Evolutionary conservation across 37 sponge, comb jelly and placozoan genomes (phyloP).

Genomic region (Oscarella lobularis): DNA sequence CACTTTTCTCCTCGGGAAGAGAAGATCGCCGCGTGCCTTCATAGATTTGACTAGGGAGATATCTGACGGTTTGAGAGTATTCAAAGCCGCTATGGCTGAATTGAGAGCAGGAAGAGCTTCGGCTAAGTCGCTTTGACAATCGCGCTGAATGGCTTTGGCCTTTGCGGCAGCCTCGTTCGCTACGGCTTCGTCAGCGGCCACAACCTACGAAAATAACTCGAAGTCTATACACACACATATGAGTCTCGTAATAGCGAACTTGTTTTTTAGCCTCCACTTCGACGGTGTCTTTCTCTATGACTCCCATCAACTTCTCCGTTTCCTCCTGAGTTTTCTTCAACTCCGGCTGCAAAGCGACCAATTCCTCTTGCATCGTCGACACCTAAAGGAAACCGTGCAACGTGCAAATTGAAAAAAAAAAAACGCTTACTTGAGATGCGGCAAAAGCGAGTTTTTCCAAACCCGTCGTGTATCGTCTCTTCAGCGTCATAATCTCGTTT

Average conservation of each 20-base stretch:
- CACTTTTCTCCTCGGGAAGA: not conserved
- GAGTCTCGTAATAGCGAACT: slow-evolving; percentile 11
- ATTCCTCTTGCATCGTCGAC: slow-evolving; percentile 90
- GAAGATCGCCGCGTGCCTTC: slow-evolving; percentile 44
- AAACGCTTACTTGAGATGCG: slow-evolving; percentile 60
- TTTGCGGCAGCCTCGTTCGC: slow-evolving; percentile 91
- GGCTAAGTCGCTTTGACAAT: slow-evolving; percentile 93
- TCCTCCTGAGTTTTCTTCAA: slow-evolving; percentile 89
- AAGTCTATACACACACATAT: not conserved
- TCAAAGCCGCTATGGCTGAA: slow-evolving; percentile 85
- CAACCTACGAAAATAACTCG: slow-evolving; percentile 37
- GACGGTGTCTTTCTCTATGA: slow-evolving; percentile 95
- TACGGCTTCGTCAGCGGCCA: slow-evolving; percentile 93
- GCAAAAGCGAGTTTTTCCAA: slow-evolving; percentile 92
- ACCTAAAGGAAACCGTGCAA: slow-evolving; percentile 20
- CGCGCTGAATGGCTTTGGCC: slow-evolving; percentile 87
- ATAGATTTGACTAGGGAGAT: slow-evolving; percentile 95
- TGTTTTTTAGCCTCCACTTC: slow-evolving; percentile 97
- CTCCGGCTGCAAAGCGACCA: slow-evolving; percentile 85
- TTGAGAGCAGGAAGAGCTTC: slow-evolving; percentile 96
- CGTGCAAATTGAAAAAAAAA: not conserved
- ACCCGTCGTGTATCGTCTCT: slow-evolving; percentile 71
- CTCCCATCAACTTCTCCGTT: slow-evolving; percentile 82
- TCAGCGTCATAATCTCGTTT: slow-evolving; percentile 52
- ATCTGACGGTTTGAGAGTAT: slow-evolving; percentile 92